Base-by-base conservation (phyloP, 2,888 invertebrate species). In the Pimpla rufipes region DNA sequence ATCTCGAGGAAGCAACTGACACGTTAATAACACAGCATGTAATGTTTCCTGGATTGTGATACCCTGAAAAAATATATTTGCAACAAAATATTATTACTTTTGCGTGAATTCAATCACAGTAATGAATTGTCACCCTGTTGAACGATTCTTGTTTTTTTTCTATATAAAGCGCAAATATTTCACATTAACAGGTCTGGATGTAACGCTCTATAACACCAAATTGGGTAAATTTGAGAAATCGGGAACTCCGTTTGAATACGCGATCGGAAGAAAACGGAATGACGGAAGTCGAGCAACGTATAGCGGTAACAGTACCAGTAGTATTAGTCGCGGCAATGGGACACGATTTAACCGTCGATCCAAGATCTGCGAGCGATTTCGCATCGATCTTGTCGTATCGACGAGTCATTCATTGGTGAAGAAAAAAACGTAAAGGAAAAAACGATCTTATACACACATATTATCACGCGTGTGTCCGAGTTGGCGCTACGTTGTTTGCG, bases 181-280 rank as follows among this genome's bases (percentile, higher is more conserved):
- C 52, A 21, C 52, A 52, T 70, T 5, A 52, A 37, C 5, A 5
- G 55, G 11, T 21, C 10, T 23, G 23, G 11, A 55, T 55, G 55
- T 55, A 55, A 55, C 47, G 29, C 35, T 47, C 8, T 40, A 6
- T 2, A 42, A 42, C 5, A 66, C 64, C 64, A 66, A 66, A 45
- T 66, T 21, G 13, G 42, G 45, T 7, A 8, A 66, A 66, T 66
- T 47, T 35, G 50, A 18, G 67, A 11, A 37, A 37, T 35, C 67
- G 67, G 35, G 67, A 68, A 67, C 67, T 37, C 67, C 35, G 13
- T 10, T 45, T 47, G 10, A 47, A 67, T 47, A 13, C 67, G 47
- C 47, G 45, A 35, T 68, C n/a, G 67, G 35, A 68, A 37, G 67
- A 35, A 68, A 68, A 50, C 18, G 35, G 10, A 47, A 68, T 50